Evolutionary conservation across 2,888 invertebrate species (phyloP).

Genomic region (Dryocosmus kuriphilus): DNA sequence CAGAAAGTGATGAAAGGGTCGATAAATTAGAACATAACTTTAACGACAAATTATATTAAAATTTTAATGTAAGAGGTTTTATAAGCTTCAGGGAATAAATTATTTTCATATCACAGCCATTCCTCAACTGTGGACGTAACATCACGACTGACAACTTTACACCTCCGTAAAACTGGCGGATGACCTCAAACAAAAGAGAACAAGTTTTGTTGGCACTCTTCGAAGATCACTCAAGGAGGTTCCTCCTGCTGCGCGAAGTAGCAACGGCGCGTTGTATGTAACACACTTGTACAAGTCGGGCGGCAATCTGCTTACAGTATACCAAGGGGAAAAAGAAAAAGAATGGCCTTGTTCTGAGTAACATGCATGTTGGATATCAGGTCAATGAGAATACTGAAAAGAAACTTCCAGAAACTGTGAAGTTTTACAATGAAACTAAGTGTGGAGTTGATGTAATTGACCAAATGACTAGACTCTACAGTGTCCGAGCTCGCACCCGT

Average conservation of each 20-base stretch:
- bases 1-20: too few relatives aligned
- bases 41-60: too few relatives aligned
- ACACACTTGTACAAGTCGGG: conserved; percentile 21
- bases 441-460: conserved; percentile 31
- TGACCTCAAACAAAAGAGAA: conserved; percentile 17
- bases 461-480: conserved; percentile 27
- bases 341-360: conserved; percentile 31
- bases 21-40: too few relatives aligned
- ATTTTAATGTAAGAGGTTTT: too few relatives aligned
- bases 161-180: too few relatives aligned
- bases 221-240: conserved; percentile 36
- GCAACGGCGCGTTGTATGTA: too few relatives aligned
- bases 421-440: conserved; percentile 40
- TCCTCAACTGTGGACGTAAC: too few relatives aligned
- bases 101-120: too few relatives aligned
- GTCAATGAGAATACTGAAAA: neutral
- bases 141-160: too few relatives aligned
- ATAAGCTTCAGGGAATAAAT: too few relatives aligned
- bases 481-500: conserved; percentile 9
- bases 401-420: conserved; percentile 24
- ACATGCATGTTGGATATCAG: conserved; percentile 11
- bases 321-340: neutral
- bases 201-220: conserved; percentile 43
- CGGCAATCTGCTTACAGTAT: conserved; percentile 16
- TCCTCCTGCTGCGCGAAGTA: too few relatives aligned